Evolutionary conservation across 2,888 invertebrate species (phyloP).

Genomic region (Zhengitettix transpicula): DNA sequence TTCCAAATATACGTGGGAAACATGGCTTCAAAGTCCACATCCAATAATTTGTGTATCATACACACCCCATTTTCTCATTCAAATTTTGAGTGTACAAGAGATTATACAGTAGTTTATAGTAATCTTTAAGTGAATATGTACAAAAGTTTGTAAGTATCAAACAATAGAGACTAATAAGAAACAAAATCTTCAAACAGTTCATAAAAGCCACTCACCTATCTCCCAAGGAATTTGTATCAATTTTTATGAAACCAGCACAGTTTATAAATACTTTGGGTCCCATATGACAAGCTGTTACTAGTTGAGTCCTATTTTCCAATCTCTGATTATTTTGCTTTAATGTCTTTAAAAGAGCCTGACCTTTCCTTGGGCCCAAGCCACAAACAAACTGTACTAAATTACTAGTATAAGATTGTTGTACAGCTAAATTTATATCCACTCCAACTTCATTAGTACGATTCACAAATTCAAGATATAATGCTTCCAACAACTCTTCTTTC

Average conservation of each 20-base stretch:
- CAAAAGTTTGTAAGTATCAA: no score
- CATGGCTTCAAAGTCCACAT: no score
- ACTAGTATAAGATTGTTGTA: constrained; percentile 72
- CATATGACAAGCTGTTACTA: constrained; percentile 91
- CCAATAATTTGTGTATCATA: no score
- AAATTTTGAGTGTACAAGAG: no score
- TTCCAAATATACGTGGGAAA: no score
- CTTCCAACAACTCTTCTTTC: constrained; percentile 74
- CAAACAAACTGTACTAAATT: constrained; percentile 92
- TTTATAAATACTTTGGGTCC: constrained; percentile 98
- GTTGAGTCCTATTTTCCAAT: constrained; percentile 83
- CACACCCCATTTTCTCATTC: no score
- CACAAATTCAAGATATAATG: constrained; percentile 71
- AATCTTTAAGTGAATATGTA: no score
- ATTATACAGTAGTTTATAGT: no score
- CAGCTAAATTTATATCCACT: constrained; percentile 87
- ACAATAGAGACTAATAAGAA: background rate
- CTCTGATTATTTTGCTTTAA: constrained; percentile 83
- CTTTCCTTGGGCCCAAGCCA: constrained; percentile 91
- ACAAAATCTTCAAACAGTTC: background rate
- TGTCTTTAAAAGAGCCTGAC: constrained; percentile 66
- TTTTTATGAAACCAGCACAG: constrained; percentile 97
- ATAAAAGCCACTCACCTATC: constrained; percentile 39
- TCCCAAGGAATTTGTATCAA: constrained; percentile 88
- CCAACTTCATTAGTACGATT: constrained; percentile 96